Percentiles rank a stretch among this genome's conserved stretches.
These are phyloP conservation scores for Epizoanthus illoricatus DNA, from an alignment of 92 coral and sea anemone species.

Conservation along the genomic window DNA sequence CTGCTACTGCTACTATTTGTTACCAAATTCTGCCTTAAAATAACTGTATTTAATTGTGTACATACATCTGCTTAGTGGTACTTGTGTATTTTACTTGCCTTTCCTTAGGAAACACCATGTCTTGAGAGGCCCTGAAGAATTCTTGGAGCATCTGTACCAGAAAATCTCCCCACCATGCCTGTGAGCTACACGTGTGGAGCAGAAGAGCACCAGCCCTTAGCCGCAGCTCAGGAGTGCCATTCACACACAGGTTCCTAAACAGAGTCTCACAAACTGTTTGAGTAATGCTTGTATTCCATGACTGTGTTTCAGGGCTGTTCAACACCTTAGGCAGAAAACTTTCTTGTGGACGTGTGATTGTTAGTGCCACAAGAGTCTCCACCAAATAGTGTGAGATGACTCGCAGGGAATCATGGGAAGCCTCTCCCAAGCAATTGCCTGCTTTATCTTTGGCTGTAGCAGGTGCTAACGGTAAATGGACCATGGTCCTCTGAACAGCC, in stretches of 20 bases:
- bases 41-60: no score
- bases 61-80: background rate
- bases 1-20: no score
- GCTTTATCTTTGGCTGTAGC: constrained; percentile 27
- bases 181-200: constrained; percentile 76
- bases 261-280: constrained; percentile 78
- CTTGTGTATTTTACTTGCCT: constrained; percentile 50
- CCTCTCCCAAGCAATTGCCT: constrained; percentile 42
- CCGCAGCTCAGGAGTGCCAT: constrained; percentile 83
- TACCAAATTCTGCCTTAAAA: no score
- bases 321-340: constrained; percentile 62
- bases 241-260: constrained; percentile 88
- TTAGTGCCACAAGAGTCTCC: constrained; percentile 80
- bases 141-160: constrained; percentile 82
- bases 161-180: constrained; percentile 97
- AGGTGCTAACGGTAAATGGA: background rate
- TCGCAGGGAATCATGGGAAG: constrained; percentile 80
- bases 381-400: constrained; percentile 86
- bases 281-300: constrained; percentile 56
- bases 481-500: constrained; percentile 61
- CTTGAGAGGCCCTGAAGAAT: constrained; percentile 88
- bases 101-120: constrained; percentile 82
- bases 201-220: constrained; percentile 87
- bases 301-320: constrained; percentile 50
- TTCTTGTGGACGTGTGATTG: constrained; percentile 63